Percentiles rank a stretch among this genome's conserved stretches.
Conservation (phyloP, 2,797 vertebrate species). For the Ctenopoma kingsleyae region DNA sequence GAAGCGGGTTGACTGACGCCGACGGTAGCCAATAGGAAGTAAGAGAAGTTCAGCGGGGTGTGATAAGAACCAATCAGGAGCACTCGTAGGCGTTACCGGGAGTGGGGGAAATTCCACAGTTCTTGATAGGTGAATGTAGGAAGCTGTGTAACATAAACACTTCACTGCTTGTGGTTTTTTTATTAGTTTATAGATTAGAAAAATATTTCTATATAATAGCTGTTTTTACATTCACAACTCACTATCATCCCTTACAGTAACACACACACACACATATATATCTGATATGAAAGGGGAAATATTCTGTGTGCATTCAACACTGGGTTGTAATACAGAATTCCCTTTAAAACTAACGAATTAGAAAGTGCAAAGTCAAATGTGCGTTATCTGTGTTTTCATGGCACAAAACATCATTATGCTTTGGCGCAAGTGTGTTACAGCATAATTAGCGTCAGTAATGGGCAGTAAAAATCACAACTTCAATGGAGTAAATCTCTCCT, state of each 20-base stretch:
- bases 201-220: slow-evolving; percentile 47
- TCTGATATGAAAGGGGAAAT: background rate
- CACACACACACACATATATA: background rate
- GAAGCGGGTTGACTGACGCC: slow-evolving; percentile 66
- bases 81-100: slow-evolving; percentile 37
- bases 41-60: slow-evolving; percentile 12
- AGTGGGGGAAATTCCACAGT: slow-evolving; percentile 77
- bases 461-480: background rate
- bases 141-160: slow-evolving; percentile 5
- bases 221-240: slow-evolving; percentile 35
- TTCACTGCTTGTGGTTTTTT: background rate
- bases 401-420: background rate
- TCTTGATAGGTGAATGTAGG: background rate
- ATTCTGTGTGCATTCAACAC: background rate
- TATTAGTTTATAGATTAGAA: slow-evolving; percentile 63
- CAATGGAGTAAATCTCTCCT: slow-evolving; percentile 1
- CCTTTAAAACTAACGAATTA: slow-evolving; percentile 13
- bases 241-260: slow-evolving; percentile 11
- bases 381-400: slow-evolving; percentile 23
- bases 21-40: slow-evolving; percentile 61
- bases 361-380: slow-evolving; percentile 61
- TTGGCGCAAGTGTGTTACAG: background rate
- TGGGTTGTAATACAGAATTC: slow-evolving; percentile 2
- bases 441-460: slow-evolving; percentile 6
- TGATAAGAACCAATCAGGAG: slow-evolving; percentile 46